Evolutionary conservation across 2,888 invertebrate species (phyloP).

Genomic region (Cotesia congregata): DNA sequence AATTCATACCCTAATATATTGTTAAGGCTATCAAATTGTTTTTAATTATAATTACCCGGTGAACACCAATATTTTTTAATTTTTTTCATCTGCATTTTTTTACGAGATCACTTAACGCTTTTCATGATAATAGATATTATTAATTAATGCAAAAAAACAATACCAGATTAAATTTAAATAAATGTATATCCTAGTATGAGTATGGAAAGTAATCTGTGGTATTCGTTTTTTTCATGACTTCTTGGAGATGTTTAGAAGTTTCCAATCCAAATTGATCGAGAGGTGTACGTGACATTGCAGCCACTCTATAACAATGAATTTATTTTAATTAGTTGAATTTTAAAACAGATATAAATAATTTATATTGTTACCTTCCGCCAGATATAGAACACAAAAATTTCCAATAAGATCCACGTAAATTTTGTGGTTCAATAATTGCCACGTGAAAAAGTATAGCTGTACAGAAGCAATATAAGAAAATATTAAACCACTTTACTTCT

Average conservation of each 20-base stretch:
- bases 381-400: conserved; percentile 84
- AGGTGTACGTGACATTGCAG: conserved; percentile 74
- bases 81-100: background rate
- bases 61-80: background rate
- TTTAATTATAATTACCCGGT: background rate
- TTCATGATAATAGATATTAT: background rate
- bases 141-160: background rate
- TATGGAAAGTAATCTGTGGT: conserved; percentile 64
- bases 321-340: conserved; percentile 15
- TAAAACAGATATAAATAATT: conserved; percentile 32
- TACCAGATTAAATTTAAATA: background rate
- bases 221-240: conserved; percentile 70
- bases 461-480: conserved; percentile 82
- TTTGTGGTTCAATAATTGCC: conserved; percentile 84
- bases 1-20: background rate
- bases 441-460: conserved; percentile 85
- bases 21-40: background rate
- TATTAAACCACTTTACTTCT: conserved; percentile 78
- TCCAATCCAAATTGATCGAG: conserved; percentile 77
- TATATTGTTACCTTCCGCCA: conserved; percentile 74
- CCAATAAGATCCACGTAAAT: conserved; percentile 85
- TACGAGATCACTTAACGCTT: background rate
- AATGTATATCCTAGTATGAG: conserved; percentile 58
- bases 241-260: conserved; percentile 71
- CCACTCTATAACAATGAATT: conserved; percentile 71